phyloP scores from a whole-genome alignment of 2,113 vertebrate genomes.

The Arvicanthis niloticus region DNA sequence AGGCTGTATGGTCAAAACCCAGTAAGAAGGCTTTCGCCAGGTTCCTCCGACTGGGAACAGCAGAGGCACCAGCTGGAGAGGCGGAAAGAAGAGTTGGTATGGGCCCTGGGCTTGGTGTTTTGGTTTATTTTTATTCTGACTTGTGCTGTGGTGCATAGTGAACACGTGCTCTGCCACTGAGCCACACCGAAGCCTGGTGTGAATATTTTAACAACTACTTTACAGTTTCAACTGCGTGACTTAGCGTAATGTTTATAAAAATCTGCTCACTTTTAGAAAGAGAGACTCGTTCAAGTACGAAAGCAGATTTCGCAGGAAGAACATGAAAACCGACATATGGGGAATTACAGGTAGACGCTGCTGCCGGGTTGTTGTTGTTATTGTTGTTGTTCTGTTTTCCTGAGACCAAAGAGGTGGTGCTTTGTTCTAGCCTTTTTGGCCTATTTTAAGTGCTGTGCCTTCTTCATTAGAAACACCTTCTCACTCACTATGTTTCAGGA shows the following conservation, averaged over 20 bases:
- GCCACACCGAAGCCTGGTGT: slow-evolving; percentile 86
- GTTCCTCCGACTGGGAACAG: slow-evolving; percentile 96
- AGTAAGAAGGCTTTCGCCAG: slow-evolving; percentile 92
- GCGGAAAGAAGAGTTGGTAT: slow-evolving; percentile 96
- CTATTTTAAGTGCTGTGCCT: background rate
- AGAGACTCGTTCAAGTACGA: slow-evolving; percentile 96
- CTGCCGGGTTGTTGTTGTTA: too few species aligned
- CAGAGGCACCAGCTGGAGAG: slow-evolving; percentile 95
- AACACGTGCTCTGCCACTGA: background rate
- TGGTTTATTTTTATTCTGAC: background rate
- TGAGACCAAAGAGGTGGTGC: background rate
- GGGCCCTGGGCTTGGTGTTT: slow-evolving; percentile 34
- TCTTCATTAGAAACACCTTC: background rate
- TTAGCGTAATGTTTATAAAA: slow-evolving; percentile 76
- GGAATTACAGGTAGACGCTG: slow-evolving; percentile 96
- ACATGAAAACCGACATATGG: slow-evolving; percentile 97
- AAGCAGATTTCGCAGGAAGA: slow-evolving; percentile 97
- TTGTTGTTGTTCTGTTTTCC: background rate
- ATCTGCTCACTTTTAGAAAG: slow-evolving; percentile 92
- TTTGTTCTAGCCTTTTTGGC: background rate
- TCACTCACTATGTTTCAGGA: background rate
- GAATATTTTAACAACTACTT: slow-evolving; percentile 52
- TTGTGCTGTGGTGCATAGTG: too few species aligned
- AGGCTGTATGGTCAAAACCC: slow-evolving; percentile 96
- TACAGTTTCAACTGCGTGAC: background rate